Evolutionary conservation across 2,797 vertebrate species (phyloP), one percentile per base, ranked within the genome.

Genomic region (Clamator glandarius): DNA sequence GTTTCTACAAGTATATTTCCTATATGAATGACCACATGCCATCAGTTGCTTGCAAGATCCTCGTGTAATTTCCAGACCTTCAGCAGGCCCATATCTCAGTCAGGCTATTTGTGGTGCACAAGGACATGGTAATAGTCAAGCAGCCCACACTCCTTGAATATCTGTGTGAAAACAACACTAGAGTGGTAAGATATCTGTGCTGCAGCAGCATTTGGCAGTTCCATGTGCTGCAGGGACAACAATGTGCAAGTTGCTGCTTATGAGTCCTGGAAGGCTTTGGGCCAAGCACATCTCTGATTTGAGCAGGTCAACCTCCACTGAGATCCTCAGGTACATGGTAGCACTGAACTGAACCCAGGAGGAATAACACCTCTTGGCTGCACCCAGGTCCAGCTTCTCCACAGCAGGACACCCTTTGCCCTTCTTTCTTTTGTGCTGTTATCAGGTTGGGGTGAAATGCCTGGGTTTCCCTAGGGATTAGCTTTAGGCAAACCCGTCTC

Each of bases 1-100:
- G 63, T 92, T 90, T 94, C 39, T 83, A 36, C 73, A 87, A 83
- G 42, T 84, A 48, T 72, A 58, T 87, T 89, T 94, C 69, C 83
- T 58, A 29, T 35, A 28, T 9, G 50, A 72, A 59, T 28, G 6
- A 54, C 87, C 54, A 76, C 58, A 76, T 44, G 44, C 55, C 33
- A 31, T 41, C 4, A 0, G 26, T 36, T 87, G 58, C 48, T 92
- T 92, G 73, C 74, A 84, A 70, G 68, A 89, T 44, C 28, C 55
- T 89, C 9, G 0, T 39, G 54, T 62, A 73, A 55, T 89, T 93
- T 93, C 84, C 84, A 93, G 70, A 41, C 31, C 21, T 77, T 82
- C 44, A 39, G 39, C 35, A 29, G 66, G 35, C 36, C 79, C 3
- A 2, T 80, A 12, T 51, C 41, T 86, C 76, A 83, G 62, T 72